These are phyloP conservation scores for Yponomeuta evonymella DNA, from an alignment of 2,888 invertebrate species.

Conservation along the genomic window DNA sequence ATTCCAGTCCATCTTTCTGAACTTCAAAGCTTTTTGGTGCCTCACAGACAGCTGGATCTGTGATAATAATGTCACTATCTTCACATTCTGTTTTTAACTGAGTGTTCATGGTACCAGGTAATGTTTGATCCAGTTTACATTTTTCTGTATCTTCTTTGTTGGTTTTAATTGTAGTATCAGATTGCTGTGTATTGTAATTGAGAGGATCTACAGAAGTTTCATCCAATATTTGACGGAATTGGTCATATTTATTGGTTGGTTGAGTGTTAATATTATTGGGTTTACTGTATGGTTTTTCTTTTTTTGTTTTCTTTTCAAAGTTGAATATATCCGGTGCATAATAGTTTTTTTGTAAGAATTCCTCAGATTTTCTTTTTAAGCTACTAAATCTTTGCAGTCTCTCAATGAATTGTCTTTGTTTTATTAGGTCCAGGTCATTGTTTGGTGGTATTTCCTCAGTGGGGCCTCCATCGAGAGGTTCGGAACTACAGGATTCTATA, in stretches of 20 bases:
- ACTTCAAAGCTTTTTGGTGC: constrained; percentile 56
- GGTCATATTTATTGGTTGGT: constrained; percentile 48
- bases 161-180: constrained; percentile 27
- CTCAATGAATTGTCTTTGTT: constrained; percentile 64
- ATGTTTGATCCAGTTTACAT: constrained; percentile 38
- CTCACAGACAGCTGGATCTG: constrained; percentile 61
- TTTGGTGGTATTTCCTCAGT: constrained; percentile 46
- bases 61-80: constrained; percentile 64
- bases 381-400: constrained; percentile 62
- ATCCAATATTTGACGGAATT: constrained; percentile 53
- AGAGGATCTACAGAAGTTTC: constrained; percentile 52
- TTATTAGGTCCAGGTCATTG: constrained; percentile 49
- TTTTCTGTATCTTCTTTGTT: constrained; percentile 45
- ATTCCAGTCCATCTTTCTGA: constrained; percentile 53
- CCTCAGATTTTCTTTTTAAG: constrained; percentile 68
- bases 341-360: constrained; percentile 62
- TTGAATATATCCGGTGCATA: constrained; percentile 49
- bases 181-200: constrained; percentile 42
- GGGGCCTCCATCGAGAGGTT: constrained; percentile 42
- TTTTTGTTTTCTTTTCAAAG: constrained; percentile 60
- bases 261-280: constrained; percentile 40
- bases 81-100: constrained; percentile 69
- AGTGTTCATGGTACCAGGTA: constrained; percentile 35
- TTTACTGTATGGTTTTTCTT: constrained; percentile 49
- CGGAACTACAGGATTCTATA: constrained; percentile 48